These are phyloP conservation scores for Pyrocephalus nanus DNA, from an alignment of 2,797 vertebrate species.

Conservation along the genomic window DNA sequence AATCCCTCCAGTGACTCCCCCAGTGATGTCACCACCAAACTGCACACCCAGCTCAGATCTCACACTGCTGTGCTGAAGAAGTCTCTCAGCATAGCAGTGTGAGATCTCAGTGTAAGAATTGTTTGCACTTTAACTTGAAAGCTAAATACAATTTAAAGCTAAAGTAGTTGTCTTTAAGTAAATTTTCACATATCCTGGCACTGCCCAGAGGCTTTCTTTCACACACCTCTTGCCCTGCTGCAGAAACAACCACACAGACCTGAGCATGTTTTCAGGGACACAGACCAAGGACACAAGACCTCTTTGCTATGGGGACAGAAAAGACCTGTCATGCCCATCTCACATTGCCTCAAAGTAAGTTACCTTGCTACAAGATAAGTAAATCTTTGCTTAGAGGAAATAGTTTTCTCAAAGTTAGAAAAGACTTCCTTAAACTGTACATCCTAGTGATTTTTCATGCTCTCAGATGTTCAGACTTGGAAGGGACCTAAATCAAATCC, in stretches of 20 bases:
- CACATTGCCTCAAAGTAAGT: rapidly evolving
- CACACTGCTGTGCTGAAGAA: not conserved
- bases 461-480: not conserved
- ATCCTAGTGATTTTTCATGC: not conserved
- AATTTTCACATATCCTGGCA: not conserved
- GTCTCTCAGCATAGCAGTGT: not conserved
- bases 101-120: no score
- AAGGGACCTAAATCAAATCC: not conserved
- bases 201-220: not conserved
- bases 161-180: not conserved
- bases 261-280: rapidly evolving
- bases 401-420: not conserved
- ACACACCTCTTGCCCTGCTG: not conserved
- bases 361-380: not conserved
- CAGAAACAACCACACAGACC: not conserved
- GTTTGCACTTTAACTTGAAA: not conserved
- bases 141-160: not conserved
- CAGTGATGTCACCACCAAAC: rapidly evolving
- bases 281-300: not conserved
- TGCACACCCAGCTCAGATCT: not conserved
- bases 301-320: not conserved
- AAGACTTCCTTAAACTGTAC: not conserved
- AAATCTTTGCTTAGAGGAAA: not conserved
- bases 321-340: rapidly evolving
- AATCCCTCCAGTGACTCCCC: not conserved